Evolutionary conservation across 2,888 invertebrate genomes (phyloP).

Genomic region (Microctonus aethiopoides): DNA sequence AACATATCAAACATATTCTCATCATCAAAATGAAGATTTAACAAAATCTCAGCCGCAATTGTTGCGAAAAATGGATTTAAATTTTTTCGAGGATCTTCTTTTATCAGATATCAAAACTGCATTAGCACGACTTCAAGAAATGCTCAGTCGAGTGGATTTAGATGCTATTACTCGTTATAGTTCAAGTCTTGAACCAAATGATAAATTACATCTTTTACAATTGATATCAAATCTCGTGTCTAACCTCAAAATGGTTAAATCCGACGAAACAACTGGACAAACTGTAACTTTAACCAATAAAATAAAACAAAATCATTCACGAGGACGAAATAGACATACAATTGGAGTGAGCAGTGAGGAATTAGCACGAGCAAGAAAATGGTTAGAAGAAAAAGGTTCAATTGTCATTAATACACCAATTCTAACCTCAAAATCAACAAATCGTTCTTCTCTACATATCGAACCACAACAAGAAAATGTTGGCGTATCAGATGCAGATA

Average conservation of each 20-base stretch:
- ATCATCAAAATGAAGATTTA: slow-evolving; percentile 33
- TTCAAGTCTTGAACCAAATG: slow-evolving; percentile 67
- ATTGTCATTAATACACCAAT: neutral
- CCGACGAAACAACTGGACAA: slow-evolving; percentile 64
- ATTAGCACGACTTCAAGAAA: slow-evolving; percentile 79
- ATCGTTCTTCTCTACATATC: neutral
- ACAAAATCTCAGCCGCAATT: slow-evolving; percentile 54
- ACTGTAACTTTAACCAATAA: slow-evolving; percentile 44
- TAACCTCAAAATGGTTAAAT: slow-evolving; percentile 64
- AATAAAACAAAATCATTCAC: slow-evolving; percentile 61
- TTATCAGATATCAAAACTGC: slow-evolving; percentile 83
- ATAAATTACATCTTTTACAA: slow-evolving; percentile 74
- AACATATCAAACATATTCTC: slow-evolving; percentile 61
- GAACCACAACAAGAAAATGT: slow-evolving; percentile 20
- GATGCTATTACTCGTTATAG: slow-evolving; percentile 69
- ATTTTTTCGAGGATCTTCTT: slow-evolving; percentile 72
- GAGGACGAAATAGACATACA: slow-evolving; percentile 78
- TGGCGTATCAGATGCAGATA: neutral
- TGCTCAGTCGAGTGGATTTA: slow-evolving; percentile 71
- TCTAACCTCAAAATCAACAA: neutral
- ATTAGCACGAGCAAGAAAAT: slow-evolving; percentile 80
- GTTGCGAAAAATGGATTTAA: slow-evolving; percentile 61
- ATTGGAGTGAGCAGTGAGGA: slow-evolving; percentile 87
- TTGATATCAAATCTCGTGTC: slow-evolving; percentile 79
- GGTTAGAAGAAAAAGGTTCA: slow-evolving; percentile 70